Evolutionary conservation across 2,888 invertebrate species (phyloP).

Genomic region (Cryptocheilus praepositus): DNA sequence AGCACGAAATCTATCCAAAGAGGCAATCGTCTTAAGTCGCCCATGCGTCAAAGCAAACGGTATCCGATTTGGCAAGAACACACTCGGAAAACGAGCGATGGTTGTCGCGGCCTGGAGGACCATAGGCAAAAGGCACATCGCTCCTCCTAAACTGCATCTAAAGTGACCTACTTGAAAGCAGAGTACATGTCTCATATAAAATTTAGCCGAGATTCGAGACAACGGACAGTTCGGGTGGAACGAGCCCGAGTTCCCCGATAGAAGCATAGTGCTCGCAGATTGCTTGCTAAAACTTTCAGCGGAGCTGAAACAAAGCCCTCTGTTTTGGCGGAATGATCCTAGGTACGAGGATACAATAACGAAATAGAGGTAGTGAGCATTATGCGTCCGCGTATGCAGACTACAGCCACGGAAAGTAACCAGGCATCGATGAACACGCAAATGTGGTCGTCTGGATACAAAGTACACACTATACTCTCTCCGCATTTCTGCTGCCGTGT

Average conservation of each 20-base stretch:
- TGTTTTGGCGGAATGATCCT: slow-evolving; percentile 35
- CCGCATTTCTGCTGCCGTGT: background rate
- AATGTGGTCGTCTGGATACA: too few species aligned
- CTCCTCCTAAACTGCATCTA: slow-evolving; percentile 23
- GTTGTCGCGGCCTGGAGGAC: background rate
- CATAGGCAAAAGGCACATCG: background rate
- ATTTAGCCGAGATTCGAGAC: slow-evolving; percentile 47
- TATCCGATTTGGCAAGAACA: too few species aligned
- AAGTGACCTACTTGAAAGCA: slow-evolving; percentile 28
- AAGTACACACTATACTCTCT: too few species aligned
- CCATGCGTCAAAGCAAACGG: too few species aligned
- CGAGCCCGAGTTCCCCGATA: slow-evolving; percentile 39
- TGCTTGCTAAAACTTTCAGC: slow-evolving; percentile 60
- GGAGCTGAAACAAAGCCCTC: slow-evolving; percentile 20
- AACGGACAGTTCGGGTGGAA: slow-evolving; percentile 36
- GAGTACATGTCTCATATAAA: slow-evolving; percentile 39
- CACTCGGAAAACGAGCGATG: background rate
- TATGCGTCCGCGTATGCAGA: background rate
- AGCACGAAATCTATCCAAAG: background rate
- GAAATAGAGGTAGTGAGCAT: slow-evolving; percentile 30
- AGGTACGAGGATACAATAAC: slow-evolving; percentile 38
- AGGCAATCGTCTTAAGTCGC: background rate
- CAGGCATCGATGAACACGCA: too few species aligned
- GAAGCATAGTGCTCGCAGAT: slow-evolving; percentile 49
- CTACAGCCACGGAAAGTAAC: too few species aligned